Percentiles rank a stretch among this genome's conserved stretches.
Evolutionary conservation across 2,888 invertebrate genomes (phyloP).

Genomic region (Limnephilus lunatus): DNA sequence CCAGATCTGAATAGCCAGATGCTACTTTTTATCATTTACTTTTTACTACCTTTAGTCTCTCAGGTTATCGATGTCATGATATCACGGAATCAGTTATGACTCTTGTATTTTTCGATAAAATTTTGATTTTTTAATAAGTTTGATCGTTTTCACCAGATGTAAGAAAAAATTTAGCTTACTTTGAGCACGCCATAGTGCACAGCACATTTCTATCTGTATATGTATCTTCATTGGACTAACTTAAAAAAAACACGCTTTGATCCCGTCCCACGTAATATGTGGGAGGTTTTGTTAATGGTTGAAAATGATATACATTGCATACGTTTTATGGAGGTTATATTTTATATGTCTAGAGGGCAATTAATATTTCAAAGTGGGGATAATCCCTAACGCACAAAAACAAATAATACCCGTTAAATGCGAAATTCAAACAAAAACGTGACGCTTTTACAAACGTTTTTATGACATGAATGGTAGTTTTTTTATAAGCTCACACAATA

Average conservation of each 20-base stretch:
- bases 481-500: background rate
- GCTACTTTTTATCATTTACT: no score
- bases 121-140: background rate
- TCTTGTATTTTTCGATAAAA: background rate
- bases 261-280: background rate
- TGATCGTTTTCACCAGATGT: background rate
- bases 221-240: background rate
- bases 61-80: no score
- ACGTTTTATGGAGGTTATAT: no score
- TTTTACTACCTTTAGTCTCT: no score
- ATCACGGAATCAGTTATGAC: no score
- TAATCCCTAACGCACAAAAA: conserved; percentile 17
- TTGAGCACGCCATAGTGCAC: background rate
- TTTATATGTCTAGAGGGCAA: background rate
- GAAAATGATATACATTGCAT: no score
- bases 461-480: background rate
- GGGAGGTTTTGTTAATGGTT: background rate
- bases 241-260: background rate
- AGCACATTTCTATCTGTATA: background rate
- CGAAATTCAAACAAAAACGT: background rate
- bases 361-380: background rate
- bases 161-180: background rate
- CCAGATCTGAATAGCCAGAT: no score
- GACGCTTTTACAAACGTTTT: background rate
- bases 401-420: background rate